Evolutionary conservation across 2,113 vertebrate genomes (phyloP).

Genomic region (Abramis brama): DNA sequence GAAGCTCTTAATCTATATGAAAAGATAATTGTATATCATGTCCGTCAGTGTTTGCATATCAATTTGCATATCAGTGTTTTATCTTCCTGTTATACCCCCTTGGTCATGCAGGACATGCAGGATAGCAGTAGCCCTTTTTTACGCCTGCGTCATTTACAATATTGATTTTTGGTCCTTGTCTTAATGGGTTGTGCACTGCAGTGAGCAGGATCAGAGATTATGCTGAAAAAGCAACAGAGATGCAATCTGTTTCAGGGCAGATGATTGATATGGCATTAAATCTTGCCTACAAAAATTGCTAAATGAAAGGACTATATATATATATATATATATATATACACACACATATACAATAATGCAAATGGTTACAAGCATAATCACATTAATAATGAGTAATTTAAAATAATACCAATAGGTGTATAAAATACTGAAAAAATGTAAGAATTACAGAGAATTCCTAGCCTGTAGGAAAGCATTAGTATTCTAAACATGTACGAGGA

Average conservation of each 20-base stretch:
- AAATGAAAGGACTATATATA: neutral
- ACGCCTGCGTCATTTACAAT: neutral
- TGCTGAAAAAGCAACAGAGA: constrained; percentile 31
- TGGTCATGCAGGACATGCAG: neutral
- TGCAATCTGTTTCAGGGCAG: constrained; percentile 11
- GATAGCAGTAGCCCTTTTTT: neutral
- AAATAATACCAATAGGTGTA: neutral
- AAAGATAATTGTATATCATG: neutral
- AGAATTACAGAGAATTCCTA: neutral
- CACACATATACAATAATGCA: no score
- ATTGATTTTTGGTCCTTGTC: constrained; percentile 13
- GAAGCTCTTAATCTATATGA: neutral
- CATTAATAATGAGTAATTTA: neutral
- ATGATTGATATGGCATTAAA: constrained; percentile 30
- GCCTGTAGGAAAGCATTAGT: neutral
- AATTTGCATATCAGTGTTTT: constrained; percentile 1
- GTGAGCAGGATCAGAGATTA: constrained; percentile 11
- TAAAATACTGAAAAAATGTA: neutral
- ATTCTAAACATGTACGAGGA: neutral
- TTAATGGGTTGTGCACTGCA: constrained; percentile 25
- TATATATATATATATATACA: no score
- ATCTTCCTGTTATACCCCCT: neutral
- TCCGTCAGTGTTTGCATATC: neutral
- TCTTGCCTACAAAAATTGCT: neutral
- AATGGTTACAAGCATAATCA: no score